These are phyloP conservation scores for Dipodomys stephensi DNA, from an alignment of 2,113 vertebrate genomes.

Conservation along the genomic window DNA sequence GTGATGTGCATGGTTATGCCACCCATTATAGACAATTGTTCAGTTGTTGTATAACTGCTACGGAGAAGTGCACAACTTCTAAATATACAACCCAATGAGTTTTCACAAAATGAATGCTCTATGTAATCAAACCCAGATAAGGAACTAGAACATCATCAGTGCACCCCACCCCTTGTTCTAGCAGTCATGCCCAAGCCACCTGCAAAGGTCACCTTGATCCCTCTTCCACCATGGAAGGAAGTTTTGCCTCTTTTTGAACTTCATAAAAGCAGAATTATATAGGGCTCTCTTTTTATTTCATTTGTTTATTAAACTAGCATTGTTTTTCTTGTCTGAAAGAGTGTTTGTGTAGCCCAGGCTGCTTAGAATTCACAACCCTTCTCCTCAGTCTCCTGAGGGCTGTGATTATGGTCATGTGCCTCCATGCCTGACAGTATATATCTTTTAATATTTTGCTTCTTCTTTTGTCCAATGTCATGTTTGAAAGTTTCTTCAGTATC, in stretches of 20 bases:
- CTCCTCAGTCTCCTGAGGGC: too few species aligned
- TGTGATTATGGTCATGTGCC: too few species aligned
- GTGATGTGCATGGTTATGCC: not conserved
- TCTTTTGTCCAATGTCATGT: not conserved
- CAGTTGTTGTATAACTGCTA: not conserved
- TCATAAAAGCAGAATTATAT: not conserved
- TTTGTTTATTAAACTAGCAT: too few species aligned
- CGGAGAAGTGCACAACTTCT: not conserved
- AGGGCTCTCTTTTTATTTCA: too few species aligned
- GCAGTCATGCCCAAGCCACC: too few species aligned
- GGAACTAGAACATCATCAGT: not conserved
- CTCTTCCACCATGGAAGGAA: not conserved
- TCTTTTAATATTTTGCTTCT: not conserved
- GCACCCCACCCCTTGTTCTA: rapidly evolving
- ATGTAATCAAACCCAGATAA: not conserved
- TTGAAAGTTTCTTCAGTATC: not conserved
- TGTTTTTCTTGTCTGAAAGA: too few species aligned
- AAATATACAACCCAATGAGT: not conserved
- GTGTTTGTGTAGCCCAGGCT: too few species aligned
- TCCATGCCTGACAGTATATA: not conserved
- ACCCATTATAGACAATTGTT: not conserved
- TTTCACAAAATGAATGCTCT: not conserved
- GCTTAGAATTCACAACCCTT: too few species aligned
- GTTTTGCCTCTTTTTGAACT: not conserved
- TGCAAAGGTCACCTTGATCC: not conserved